phyloP scores from a whole-genome alignment of 1,140 invertebrate species.

The Latrodectus geometricus region DNA sequence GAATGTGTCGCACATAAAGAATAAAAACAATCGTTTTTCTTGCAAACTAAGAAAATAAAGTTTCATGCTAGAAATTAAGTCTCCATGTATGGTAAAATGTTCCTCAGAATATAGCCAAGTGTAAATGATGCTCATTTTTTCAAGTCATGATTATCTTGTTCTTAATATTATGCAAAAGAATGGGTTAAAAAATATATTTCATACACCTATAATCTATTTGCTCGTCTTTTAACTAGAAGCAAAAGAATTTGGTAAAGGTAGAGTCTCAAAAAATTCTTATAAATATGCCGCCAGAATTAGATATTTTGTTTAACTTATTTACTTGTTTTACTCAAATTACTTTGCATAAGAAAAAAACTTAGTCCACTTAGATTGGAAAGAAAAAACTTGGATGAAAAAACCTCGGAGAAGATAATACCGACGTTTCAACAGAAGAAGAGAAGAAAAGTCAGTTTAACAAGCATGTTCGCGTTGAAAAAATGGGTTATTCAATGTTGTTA shows the following conservation, averaged over 20 bases:
- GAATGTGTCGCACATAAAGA: no score
- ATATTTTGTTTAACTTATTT: slow-evolving; percentile 34
- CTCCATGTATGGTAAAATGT: no score
- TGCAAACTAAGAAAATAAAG: no score
- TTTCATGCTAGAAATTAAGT: no score
- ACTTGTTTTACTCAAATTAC: slow-evolving; percentile 1
- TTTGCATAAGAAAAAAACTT: background rate
- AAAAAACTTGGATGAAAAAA: background rate
- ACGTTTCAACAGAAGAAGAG: slow-evolving; percentile 8
- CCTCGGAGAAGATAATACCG: slow-evolving; percentile 18
- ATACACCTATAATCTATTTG: slow-evolving; percentile 46
- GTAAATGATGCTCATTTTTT: no score
- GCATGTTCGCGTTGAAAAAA: background rate
- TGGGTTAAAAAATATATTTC: background rate
- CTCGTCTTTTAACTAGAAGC: slow-evolving; percentile 6
- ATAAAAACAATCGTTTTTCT: no score
- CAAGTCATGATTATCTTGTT: background rate
- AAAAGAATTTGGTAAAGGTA: slow-evolving; percentile 8
- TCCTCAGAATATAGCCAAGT: no score
- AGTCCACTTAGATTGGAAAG: background rate
- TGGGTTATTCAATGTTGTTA: slow-evolving; percentile 40
- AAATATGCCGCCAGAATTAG: slow-evolving; percentile 19
- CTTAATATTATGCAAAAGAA: background rate
- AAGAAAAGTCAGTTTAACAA: slow-evolving; percentile 27
- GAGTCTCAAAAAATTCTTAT: slow-evolving; percentile 13